Evolutionary conservation across 2,888 invertebrate genomes (phyloP).

Genomic region (Steinernema scapterisci): DNA sequence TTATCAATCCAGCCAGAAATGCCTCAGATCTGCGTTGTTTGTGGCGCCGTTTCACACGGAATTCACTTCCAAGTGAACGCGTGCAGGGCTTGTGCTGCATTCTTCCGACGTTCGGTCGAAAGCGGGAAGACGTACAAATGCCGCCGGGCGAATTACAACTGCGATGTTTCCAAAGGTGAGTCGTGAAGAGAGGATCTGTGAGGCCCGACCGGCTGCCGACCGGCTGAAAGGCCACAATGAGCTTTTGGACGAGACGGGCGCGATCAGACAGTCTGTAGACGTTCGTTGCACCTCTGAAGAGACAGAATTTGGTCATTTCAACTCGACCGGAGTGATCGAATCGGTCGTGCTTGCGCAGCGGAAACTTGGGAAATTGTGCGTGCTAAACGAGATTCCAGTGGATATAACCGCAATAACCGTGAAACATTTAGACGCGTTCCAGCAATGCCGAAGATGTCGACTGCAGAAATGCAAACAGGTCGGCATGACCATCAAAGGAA

Average conservation of each 20-base stretch:
- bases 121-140: constrained; percentile 28
- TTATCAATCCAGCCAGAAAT: too few species aligned
- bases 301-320: too few species aligned
- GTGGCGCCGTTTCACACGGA: constrained; percentile 33
- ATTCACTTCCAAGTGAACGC: constrained; percentile 36
- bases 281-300: too few species aligned
- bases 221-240: too few species aligned
- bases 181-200: too few species aligned
- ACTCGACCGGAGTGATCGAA: too few species aligned
- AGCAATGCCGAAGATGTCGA: neutral
- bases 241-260: too few species aligned
- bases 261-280: too few species aligned
- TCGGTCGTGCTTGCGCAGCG: too few species aligned
- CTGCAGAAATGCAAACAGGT: neutral
- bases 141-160: constrained; percentile 24
- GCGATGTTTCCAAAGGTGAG: constrained; percentile 15
- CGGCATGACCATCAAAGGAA: neutral
- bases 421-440: neutral
- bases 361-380: too few species aligned
- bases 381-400: too few species aligned
- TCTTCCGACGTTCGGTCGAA: constrained; percentile 36
- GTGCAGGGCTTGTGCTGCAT: constrained; percentile 36
- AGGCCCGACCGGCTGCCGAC: too few species aligned
- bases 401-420: neutral
- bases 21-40: constrained; percentile 14